Conservation (phyloP, 2,113 vertebrate genomes). For the Labrus mixtus region DNA sequence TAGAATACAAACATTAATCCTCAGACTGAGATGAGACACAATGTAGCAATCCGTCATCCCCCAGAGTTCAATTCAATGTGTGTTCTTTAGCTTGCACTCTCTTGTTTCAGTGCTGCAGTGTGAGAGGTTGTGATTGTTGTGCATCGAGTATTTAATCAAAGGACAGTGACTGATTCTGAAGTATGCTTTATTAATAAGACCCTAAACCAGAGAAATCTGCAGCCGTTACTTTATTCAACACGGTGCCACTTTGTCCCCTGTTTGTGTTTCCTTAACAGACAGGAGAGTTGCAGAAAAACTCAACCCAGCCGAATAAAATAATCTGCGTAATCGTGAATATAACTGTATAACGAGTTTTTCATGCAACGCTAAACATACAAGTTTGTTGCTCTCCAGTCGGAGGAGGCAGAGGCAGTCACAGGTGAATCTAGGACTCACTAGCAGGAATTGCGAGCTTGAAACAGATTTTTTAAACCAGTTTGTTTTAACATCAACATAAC, state of each 20-base stretch:
- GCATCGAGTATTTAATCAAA: constrained; percentile 50
- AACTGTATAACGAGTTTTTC: neutral
- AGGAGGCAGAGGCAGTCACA: constrained; percentile 3
- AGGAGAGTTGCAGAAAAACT: neutral
- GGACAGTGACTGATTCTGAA: constrained; percentile 13
- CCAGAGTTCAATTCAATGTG: constrained; percentile 10
- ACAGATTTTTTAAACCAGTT: constrained; percentile 43
- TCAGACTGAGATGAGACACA: constrained; percentile 16
- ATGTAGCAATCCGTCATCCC: neutral
- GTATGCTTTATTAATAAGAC: neutral
- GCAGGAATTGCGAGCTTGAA: constrained; percentile 29
- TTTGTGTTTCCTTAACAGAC: neutral
- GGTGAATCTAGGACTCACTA: constrained; percentile 36
- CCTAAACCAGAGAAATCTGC: constrained; percentile 30
- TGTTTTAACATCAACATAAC: constrained; percentile 51
- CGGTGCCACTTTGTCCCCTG: neutral
- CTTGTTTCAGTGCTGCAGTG: neutral
- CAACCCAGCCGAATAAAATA: neutral
- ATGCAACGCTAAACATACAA: neutral
- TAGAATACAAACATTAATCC: constrained; percentile 7
- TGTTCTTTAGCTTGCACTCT: neutral
- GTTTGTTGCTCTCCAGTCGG: constrained; percentile 2
- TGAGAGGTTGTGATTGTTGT: constrained; percentile 23
- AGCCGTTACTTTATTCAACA: constrained; percentile 2
- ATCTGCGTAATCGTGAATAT: constrained; percentile 7